Evolutionary conservation across 2,888 invertebrate genomes (phyloP).

Genomic region (Euspilapteryx auroguttella): DNA sequence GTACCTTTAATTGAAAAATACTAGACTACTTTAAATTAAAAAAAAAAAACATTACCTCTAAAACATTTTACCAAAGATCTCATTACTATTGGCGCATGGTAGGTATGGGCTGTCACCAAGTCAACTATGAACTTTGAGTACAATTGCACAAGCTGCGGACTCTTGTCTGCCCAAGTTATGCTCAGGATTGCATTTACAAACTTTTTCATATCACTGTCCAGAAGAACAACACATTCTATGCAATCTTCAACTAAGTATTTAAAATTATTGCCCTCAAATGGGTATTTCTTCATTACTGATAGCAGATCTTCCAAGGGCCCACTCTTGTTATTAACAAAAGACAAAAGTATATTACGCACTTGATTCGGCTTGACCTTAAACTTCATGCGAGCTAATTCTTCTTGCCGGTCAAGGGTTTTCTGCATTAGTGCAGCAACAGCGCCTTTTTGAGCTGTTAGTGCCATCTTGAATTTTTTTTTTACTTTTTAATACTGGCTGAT

Average conservation of each 20-base stretch:
- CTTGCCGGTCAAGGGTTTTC: slow-evolving; percentile 38
- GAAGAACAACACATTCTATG: slow-evolving; percentile 31
- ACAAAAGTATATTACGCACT: slow-evolving; percentile 39
- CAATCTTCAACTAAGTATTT: slow-evolving; percentile 38
- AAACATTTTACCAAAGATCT: slow-evolving; percentile 31
- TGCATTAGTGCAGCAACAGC: slow-evolving; percentile 41
- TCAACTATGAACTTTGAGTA: slow-evolving; percentile 33
- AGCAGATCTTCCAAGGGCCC: slow-evolving; percentile 47
- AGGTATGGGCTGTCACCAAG: slow-evolving; percentile 45
- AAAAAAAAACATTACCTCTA: slow-evolving; percentile 24
- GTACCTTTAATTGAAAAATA: no score
- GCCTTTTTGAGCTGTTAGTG: slow-evolving; percentile 31
- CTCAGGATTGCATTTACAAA: slow-evolving; percentile 35
- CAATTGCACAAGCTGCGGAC: slow-evolving; percentile 25
- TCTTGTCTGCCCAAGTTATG: slow-evolving; percentile 33
- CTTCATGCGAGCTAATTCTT: slow-evolving; percentile 31
- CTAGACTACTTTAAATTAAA: not conserved
- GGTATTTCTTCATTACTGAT: slow-evolving; percentile 37
- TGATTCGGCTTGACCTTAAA: slow-evolving; percentile 41
- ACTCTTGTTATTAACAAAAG: slow-evolving; percentile 28
- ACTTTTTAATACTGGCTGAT: slow-evolving; percentile 39
- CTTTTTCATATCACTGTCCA: slow-evolving; percentile 33
- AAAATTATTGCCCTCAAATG: slow-evolving; percentile 40
- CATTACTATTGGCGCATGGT: slow-evolving; percentile 39
- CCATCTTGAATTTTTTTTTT: slow-evolving; percentile 21